Base-by-base conservation (phyloP, 2,797 vertebrate genomes). In the Pseudochromis fuscus region DNA sequence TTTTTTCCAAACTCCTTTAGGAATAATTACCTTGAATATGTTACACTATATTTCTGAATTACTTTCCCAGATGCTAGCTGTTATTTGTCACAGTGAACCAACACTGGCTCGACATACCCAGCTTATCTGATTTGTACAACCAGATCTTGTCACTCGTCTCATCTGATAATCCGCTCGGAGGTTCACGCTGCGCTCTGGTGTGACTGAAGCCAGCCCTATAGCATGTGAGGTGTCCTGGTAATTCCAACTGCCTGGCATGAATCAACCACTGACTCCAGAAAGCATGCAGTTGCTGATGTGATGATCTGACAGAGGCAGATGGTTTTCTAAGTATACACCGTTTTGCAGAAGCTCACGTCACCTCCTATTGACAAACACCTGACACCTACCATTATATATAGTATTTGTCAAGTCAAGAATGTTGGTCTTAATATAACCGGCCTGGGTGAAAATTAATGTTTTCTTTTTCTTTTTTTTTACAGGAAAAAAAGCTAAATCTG, bases 261-360 rank as follows among this genome's bases (percentile, higher is more conserved):
- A 81, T 77, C 72, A 60, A 51, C 72, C 72, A 16, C 67, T 73
- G 75, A 37, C 69, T 68, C 68, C 67, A 75, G 30, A 35, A 69
- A 83, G 67, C 64, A 85, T 61, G 66, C 38, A 3, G 48, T 40
- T 10, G 62, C 50, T 77, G 57, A 78, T 63, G 75, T 75, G 79
- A 59, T 78, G 82, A 88, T 84, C 75, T 76, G 82, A 80, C 75
- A 52, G 75, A 63, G 55, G 64, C 87, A 88, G 86, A 84, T 90
- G 70, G 70, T 85, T 88, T 89, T 89, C 87, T 67, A 88, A 88
- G 58, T 79, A 85, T 80, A 86, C 42, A 10, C 53, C 4, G 3
- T 67, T 81, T 73, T 72, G 30, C 48, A 28, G 37, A 25, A 45
- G 30, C 64, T 78, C 52, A 57, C 63, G 59, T 85, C 46, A 67